Evolutionary conservation across 2,113 vertebrate genomes (phyloP).

Genomic region (Dendropsophus ebraccatus): DNA sequence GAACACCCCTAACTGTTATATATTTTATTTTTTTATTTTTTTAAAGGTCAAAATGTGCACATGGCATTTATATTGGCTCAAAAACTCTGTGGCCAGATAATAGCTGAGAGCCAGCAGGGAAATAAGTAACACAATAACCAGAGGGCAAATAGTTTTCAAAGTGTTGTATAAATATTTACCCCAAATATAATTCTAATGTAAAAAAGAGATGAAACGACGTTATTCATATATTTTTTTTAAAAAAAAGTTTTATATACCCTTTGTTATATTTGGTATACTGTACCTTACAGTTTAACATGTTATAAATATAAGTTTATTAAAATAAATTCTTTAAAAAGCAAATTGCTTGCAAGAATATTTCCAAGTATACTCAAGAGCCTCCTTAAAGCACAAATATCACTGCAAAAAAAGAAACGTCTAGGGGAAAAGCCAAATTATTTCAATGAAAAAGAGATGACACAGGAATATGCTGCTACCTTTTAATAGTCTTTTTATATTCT

Average conservation of each 20-base stretch:
- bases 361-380: slow-evolving; percentile 42
- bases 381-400: slow-evolving; percentile 35
- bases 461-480: slow-evolving; percentile 50
- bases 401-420: slow-evolving; percentile 23
- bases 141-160: too few species aligned
- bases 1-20: too few species aligned
- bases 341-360: slow-evolving; percentile 32
- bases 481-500: slow-evolving; percentile 61
- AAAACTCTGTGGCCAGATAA: too few species aligned
- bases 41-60: too few species aligned
- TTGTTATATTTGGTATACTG: neutral
- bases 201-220: neutral
- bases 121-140: too few species aligned
- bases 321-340: neutral
- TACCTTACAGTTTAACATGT: neutral
- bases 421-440: slow-evolving; percentile 52
- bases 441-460: slow-evolving; percentile 59
- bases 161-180: neutral
- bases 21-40: too few species aligned
- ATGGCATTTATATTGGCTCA: too few species aligned
- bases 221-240: neutral
- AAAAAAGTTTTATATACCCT: neutral
- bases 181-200: neutral
- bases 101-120: too few species aligned
- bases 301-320: slow-evolving; percentile 16